Conservation (phyloP, 1,140 invertebrate species). For the Harlomillsia oculata region DNA sequence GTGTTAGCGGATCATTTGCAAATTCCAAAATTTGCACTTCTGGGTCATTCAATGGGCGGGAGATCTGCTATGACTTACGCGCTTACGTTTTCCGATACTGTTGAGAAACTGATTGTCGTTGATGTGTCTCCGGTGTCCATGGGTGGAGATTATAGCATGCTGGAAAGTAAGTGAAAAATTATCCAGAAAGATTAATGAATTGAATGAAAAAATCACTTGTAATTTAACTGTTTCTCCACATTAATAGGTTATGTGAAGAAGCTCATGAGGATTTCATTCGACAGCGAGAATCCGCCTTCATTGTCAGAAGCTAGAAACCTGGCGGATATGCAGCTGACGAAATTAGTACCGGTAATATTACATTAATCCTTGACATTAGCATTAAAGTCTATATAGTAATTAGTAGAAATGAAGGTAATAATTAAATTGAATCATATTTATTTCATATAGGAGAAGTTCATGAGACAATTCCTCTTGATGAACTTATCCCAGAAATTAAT, state of each 20-base stretch:
- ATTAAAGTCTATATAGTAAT: neutral
- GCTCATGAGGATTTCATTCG: neutral
- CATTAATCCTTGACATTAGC: neutral
- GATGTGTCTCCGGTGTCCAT: conserved; percentile 69
- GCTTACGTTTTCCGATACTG: conserved; percentile 58
- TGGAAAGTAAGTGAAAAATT: conserved; percentile 10
- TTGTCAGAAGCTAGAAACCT: conserved; percentile 55
- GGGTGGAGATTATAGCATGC: conserved; percentile 47
- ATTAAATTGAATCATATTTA: neutral
- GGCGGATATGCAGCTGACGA: conserved; percentile 47
- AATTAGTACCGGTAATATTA: conserved; percentile 40
- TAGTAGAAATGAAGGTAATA: neutral
- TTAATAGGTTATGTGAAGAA: conserved; percentile 8
- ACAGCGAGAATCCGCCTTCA: conserved; percentile 35
- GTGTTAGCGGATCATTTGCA: conserved; percentile 52
- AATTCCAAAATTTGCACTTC: conserved; percentile 53
- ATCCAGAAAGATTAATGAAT: neutral
- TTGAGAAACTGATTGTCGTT: conserved; percentile 68
- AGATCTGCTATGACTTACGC: conserved; percentile 69
- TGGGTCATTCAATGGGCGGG: conserved; percentile 89
- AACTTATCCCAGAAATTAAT: conserved; percentile 59
- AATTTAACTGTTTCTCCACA: neutral
- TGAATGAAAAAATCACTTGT: neutral
- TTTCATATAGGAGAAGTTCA: conserved; percentile 39
- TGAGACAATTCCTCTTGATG: conserved; percentile 63